Percentiles rank a stretch among this genome's conserved stretches.
phyloP scores from a whole-genome alignment of 2,888 invertebrate genomes.

The Drosophila anceps region DNA sequence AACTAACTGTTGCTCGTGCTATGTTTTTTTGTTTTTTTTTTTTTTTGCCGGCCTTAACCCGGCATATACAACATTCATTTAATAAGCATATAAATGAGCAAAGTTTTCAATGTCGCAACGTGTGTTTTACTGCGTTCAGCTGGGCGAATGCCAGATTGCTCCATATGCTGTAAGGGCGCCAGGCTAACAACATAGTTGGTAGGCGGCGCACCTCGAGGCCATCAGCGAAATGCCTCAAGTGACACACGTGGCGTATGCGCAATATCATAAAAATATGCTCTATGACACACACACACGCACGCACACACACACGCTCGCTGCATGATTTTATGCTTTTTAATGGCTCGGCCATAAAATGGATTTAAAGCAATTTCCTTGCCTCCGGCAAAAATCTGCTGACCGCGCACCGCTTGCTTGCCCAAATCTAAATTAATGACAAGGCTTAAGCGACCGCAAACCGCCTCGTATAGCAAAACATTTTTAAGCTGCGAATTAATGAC shows the following conservation, averaged over 20 bases:
- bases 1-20: conserved; percentile 20
- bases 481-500: conserved; percentile 66
- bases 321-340: conserved; percentile 60
- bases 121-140: conserved; percentile 39
- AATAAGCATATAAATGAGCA: conserved; percentile 77
- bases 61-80: conserved; percentile 66
- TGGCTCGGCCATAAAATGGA: conserved; percentile 72
- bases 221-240: conserved; percentile 36
- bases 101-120: conserved; percentile 65
- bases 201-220: conserved; percentile 26
- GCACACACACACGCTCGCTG: conserved; percentile 43
- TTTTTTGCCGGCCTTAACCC: conserved; percentile 13
- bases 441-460: conserved; percentile 54
- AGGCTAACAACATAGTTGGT: conserved; percentile 40
- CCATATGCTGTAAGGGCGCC: background rate
- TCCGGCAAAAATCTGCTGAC: conserved; percentile 65
- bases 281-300: conserved; percentile 37
- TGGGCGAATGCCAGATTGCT: conserved; percentile 61
- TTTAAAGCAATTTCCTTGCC: conserved; percentile 74
- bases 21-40: background rate
- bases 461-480: conserved; percentile 59
- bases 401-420: conserved; percentile 25
- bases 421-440: conserved; percentile 71
- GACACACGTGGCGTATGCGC: conserved; percentile 67
- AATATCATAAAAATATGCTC: conserved; percentile 51